Percentiles rank a stretch among this genome's conserved stretches.
These are phyloP conservation scores for Pherbina coryleti DNA, from an alignment of 2,888 invertebrate genomes.

Conservation along the genomic window DNA sequence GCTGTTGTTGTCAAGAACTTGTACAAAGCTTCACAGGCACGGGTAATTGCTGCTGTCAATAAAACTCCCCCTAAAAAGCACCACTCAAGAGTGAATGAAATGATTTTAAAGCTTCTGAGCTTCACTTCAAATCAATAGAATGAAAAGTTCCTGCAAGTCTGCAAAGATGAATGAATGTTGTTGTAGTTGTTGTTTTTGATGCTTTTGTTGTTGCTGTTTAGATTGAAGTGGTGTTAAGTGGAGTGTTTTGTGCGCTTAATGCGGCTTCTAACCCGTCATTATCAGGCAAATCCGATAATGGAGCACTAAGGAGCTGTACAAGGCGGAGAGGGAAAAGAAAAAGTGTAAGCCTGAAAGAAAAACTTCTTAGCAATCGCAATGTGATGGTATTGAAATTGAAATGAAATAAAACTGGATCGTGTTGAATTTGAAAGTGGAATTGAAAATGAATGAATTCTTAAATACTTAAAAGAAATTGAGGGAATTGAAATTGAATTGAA, in stretches of 20 bases:
- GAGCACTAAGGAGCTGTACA: slow-evolving; percentile 42
- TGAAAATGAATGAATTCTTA: too few species aligned
- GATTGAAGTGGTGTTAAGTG: slow-evolving; percentile 35
- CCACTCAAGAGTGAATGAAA: slow-evolving; percentile 17
- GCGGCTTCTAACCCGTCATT: slow-evolving; percentile 49
- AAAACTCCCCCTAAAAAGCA: slow-evolving; percentile 64
- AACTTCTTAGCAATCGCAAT: too few species aligned
- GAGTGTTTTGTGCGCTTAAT: slow-evolving; percentile 39
- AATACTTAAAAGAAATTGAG: too few species aligned
- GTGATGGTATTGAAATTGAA: too few species aligned
- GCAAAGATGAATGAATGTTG: slow-evolving; percentile 36
- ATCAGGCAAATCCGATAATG: slow-evolving; percentile 49
- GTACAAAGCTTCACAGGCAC: slow-evolving; percentile 28
- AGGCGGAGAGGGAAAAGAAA: too few species aligned
- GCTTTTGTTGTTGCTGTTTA: slow-evolving; percentile 19
- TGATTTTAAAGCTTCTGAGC: slow-evolving; percentile 29
- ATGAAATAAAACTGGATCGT: too few species aligned
- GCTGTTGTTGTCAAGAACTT: slow-evolving; percentile 31
- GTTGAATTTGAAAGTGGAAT: too few species aligned
- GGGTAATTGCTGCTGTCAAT: slow-evolving; percentile 67
- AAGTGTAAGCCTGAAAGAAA: too few species aligned
- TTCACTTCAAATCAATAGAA: not conserved
- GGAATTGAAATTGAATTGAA: too few species aligned
- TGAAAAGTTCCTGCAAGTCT: slow-evolving; percentile 7
- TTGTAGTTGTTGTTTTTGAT: slow-evolving; percentile 17